Conservation (phyloP, 2,888 invertebrate species). For the Carpatolechia fugitivella region DNA sequence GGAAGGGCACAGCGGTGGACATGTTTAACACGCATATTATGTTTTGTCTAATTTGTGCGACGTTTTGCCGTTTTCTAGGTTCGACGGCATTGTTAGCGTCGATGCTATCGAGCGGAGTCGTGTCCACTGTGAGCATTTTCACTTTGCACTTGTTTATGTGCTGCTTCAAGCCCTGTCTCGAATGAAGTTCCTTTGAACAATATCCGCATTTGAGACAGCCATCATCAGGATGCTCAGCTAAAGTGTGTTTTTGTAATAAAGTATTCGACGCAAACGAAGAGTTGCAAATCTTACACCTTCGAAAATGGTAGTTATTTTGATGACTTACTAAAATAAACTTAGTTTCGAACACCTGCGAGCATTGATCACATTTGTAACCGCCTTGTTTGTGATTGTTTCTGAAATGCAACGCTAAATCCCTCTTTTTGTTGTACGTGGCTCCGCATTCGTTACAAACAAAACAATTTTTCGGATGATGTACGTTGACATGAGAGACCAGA, state of each 20-base stretch:
- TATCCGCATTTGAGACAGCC: slow-evolving; percentile 49
- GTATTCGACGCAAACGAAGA: slow-evolving; percentile 43
- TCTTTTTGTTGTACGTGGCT: slow-evolving; percentile 50
- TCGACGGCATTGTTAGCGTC: slow-evolving; percentile 25
- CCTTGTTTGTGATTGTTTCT: slow-evolving; percentile 47
- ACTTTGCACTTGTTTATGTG: slow-evolving; percentile 56
- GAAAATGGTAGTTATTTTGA: slow-evolving; percentile 48
- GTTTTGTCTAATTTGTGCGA: slow-evolving; percentile 56
- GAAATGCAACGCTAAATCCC: slow-evolving; percentile 51
- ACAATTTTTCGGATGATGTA: slow-evolving; percentile 47
- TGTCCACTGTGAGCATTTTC: slow-evolving; percentile 34
- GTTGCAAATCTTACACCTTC: slow-evolving; percentile 52
- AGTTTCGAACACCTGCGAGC: slow-evolving; percentile 43
- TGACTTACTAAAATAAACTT: slow-evolving; percentile 40
- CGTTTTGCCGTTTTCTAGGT: slow-evolving; percentile 48
- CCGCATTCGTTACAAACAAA: slow-evolving; percentile 61
- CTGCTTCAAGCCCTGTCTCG: slow-evolving; percentile 48
- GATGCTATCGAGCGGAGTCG: slow-evolving; percentile 20
- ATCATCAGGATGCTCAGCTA: slow-evolving; percentile 48
- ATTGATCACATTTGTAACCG: slow-evolving; percentile 55
- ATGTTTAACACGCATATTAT: slow-evolving; percentile 63
- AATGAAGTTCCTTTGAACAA: slow-evolving; percentile 54
- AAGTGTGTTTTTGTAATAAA: slow-evolving; percentile 49
- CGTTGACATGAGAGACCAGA: slow-evolving; percentile 55
- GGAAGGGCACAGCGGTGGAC: slow-evolving; percentile 67